Evolutionary conservation across 1,140 invertebrate genomes (phyloP), one percentile per base, ranked within the genome.

Genomic region (Drosophila dunni): DNA sequence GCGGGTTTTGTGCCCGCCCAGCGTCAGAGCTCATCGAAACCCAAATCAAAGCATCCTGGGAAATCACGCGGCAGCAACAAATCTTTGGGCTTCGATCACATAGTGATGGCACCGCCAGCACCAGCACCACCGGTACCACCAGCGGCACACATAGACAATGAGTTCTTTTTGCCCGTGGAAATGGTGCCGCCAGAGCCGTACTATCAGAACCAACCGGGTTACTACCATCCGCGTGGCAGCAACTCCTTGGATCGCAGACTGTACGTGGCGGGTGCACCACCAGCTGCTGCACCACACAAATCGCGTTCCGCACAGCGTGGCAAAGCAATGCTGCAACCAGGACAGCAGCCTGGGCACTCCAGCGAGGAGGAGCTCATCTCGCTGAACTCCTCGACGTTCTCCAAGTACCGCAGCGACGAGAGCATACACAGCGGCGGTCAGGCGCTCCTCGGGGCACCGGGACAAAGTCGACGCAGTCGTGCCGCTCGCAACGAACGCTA

Each of bases 401-500:
- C 94, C 34, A 93, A 94, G 78, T 95, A 95, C 79, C 93, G 94
- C 78, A 95, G 94, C 88, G 95, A 95, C 61, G 95, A 95, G 77
- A 95, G 94, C 62, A 93, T 94, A 50, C 94, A 94, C 81, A 93
- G 93, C 75, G 94, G 94, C 45, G 94, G 94, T 29, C 94, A 93
- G 4, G 89, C 93, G 40, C 92, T 93, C 48, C 93, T 93, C 71
- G 92, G 89, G 10, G 51, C 38, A 1, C 33, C 73, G 0, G 67
- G 60, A 0, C 79, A 78, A 29, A 94, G 91, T 65, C 92, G 93
- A 13, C 92, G 93, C 62, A 94, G 94, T 24, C 93, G 96, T 58
- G 94, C 94, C 15, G 96, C 96, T 0, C 93, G 96, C 75, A 97
- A 96, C 51, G 96, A 97, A 91, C 93, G 96, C 34, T 96, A 97